Evolutionary conservation across 2,888 invertebrate species (phyloP).

Genomic region (Dasysyrphus tricinctus): DNA sequence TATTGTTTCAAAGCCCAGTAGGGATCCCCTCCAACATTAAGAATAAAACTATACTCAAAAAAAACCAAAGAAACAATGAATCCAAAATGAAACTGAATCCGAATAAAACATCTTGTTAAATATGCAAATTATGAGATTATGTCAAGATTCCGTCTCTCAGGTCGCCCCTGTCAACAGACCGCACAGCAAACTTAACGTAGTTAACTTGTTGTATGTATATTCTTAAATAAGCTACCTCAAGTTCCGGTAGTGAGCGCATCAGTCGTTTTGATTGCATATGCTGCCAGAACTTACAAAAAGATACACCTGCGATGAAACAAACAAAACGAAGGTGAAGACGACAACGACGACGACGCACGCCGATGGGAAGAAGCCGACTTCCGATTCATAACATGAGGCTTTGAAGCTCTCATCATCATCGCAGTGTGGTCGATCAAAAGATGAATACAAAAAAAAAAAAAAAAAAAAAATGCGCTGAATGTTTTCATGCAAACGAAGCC

Average conservation of each 20-base stretch:
- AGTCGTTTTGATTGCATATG: conserved; percentile 15
- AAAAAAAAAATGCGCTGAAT: conserved; percentile 20
- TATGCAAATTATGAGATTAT: conserved; percentile 72
- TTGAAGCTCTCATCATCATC: background rate
- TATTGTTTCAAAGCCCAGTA: background rate
- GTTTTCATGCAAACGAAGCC: conserved; percentile 42
- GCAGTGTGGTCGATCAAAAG: conserved; percentile 17
- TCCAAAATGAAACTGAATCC: conserved; percentile 31
- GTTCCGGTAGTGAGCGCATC: conserved; percentile 59
- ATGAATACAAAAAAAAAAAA: conserved; percentile 12
- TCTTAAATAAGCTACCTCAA: conserved; percentile 41
- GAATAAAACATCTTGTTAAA: conserved; percentile 55
- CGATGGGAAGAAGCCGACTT: conserved; percentile 9
- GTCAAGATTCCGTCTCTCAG: conserved; percentile 55
- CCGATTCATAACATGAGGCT: background rate
- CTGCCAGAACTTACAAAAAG: background rate
- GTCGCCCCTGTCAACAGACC: conserved; percentile 39
- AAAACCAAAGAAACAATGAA: background rate
- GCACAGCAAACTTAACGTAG: conserved; percentile 13
- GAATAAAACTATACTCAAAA: background rate
- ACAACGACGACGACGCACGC: background rate
- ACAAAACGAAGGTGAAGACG: background rate
- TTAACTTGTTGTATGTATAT: background rate
- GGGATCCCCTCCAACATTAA: background rate
- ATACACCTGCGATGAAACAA: conserved; percentile 24